These are phyloP conservation scores for Hypselothyrea guttata DNA, from an alignment of 2,888 invertebrate species.

Conservation along the genomic window DNA sequence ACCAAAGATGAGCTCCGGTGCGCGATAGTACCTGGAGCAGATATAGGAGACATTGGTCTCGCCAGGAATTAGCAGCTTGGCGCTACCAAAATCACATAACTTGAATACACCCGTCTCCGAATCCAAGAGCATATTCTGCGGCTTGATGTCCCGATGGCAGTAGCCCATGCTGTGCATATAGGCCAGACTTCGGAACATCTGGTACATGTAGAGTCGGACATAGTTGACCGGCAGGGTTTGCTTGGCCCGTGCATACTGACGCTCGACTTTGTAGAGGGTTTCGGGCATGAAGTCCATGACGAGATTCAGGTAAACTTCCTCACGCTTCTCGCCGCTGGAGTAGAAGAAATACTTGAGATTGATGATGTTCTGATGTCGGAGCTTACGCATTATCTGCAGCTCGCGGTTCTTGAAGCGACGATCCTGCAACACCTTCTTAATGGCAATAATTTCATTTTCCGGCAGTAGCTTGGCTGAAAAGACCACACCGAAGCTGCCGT, in stretches of 20 bases:
- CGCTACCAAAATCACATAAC: conserved; percentile 99
- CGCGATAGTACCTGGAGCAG: conserved; percentile 99
- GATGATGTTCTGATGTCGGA: conserved; percentile 99
- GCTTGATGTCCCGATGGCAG: conserved; percentile 99
- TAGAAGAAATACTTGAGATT: conserved; percentile 99
- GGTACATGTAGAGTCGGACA: conserved; percentile 99
- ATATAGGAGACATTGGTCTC: conserved; percentile 99
- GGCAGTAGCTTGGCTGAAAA: conserved; percentile 99
- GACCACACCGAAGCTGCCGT: conserved; percentile 99
- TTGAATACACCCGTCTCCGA: conserved; percentile 98
- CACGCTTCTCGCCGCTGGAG: conserved; percentile 99
- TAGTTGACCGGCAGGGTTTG: conserved; percentile 99
- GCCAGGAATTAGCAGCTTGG: conserved; percentile 96
- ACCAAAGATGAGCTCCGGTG: conserved; percentile 99
- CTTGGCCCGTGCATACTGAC: conserved; percentile 99
- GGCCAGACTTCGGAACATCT: conserved; percentile 99
- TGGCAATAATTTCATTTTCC: conserved; percentile 97
- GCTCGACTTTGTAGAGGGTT: conserved; percentile 99
- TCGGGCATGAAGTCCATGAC: conserved; percentile 99
- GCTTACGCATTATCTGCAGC: conserved; percentile 99
- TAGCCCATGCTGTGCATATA: conserved; percentile 99
- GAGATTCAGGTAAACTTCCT: conserved; percentile 99
- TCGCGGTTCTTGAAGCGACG: conserved; percentile 99
- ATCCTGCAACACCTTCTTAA: conserved; percentile 99
- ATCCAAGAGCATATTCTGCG: conserved; percentile 98